These are phyloP conservation scores for Chionoecetes opilio DNA, from an alignment of 1,140 invertebrate genomes.

Conservation along the genomic window DNA sequence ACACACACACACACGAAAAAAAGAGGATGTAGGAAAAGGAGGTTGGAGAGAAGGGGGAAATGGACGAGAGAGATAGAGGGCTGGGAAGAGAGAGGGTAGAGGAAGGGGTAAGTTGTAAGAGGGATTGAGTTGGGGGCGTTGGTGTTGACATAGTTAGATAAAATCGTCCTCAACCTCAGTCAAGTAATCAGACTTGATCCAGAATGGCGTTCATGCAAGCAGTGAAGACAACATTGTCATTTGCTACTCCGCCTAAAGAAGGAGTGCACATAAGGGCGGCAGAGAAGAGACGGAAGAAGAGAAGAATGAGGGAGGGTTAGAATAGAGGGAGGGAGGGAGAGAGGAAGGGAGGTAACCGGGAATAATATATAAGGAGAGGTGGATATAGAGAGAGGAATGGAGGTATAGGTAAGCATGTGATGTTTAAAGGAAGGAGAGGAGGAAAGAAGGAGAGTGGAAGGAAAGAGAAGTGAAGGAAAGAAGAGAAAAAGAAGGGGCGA, in stretches of 20 bases:
- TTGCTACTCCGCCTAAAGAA: not conserved
- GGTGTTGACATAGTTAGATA: not conserved
- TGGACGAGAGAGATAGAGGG: not conserved
- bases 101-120: not conserved
- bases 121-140: not conserved
- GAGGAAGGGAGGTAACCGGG: no score
- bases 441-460: no score
- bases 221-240: not conserved
- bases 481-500: no score
- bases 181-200: slow-evolving; percentile 17
- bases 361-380: no score
- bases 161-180: not conserved
- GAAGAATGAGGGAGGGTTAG: no score
- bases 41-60: not conserved
- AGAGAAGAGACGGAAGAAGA: no score
- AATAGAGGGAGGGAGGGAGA: no score
- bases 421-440: no score
- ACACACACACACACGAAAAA: not conserved
- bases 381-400: no score
- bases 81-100: not conserved
- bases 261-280: not conserved
- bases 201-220: slow-evolving; percentile 25
- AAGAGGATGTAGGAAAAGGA: not conserved
- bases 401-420: no score
- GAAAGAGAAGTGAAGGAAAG: no score